phyloP scores from a whole-genome alignment of 1,140 invertebrate species.

The Drosophila ficusphila region DNA sequence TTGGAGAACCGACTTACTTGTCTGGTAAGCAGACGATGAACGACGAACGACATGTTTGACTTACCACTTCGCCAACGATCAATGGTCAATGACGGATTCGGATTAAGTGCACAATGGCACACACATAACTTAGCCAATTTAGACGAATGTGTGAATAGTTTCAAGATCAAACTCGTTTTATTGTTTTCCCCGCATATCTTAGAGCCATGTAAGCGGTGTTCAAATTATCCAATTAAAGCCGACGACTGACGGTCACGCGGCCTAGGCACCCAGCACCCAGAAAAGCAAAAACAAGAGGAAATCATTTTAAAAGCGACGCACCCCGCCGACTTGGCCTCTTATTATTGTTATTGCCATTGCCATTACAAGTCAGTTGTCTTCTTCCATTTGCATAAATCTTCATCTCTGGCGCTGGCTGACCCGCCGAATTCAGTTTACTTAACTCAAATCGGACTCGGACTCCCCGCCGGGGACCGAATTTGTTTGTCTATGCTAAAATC shows the following conservation, averaged over 20 bases:
- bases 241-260: constrained; percentile 37
- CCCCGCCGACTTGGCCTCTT: constrained; percentile 18
- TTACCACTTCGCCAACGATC: constrained; percentile 27
- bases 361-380: constrained; percentile 43
- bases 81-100: constrained; percentile 52
- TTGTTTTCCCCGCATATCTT: constrained; percentile 33
- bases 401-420: constrained; percentile 41
- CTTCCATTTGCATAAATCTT: constrained; percentile 76
- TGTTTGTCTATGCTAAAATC: constrained; percentile 45
- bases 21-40: constrained; percentile 4
- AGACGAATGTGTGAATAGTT: constrained; percentile 57
- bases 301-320: constrained; percentile 12
- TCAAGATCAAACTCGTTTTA: constrained; percentile 53
- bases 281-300: constrained; percentile 18
- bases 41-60: constrained; percentile 15
- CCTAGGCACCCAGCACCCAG: constrained; percentile 8
- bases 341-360: constrained; percentile 53
- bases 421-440: constrained; percentile 32
- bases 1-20: constrained; percentile 23
- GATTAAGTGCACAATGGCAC: constrained; percentile 27
- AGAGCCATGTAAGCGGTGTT: constrained; percentile 42
- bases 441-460: too few species aligned
- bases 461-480: constrained; percentile 9
- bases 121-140: constrained; percentile 62
- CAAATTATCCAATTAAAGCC: constrained; percentile 76